Percentiles rank a stretch among this genome's conserved stretches.
Evolutionary conservation across 2,113 vertebrate species (phyloP).

Genomic region (Picathartes gymnocephalus): DNA sequence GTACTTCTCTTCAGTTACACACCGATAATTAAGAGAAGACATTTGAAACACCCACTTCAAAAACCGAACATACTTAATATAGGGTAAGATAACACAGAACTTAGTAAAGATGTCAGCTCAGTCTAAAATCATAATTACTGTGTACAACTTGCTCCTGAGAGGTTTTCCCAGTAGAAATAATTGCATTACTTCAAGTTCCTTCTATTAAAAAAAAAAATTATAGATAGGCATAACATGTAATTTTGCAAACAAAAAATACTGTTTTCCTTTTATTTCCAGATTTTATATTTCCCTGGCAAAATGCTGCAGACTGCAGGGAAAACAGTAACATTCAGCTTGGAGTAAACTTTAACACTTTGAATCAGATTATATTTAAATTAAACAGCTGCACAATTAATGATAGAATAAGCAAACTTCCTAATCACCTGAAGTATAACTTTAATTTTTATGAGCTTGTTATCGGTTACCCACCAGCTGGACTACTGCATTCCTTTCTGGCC

Average conservation of each 20-base stretch:
- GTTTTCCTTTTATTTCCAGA: conserved; percentile 55
- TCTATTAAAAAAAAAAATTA: conserved; percentile 63
- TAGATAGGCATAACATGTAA: conserved; percentile 61
- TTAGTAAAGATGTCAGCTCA: conserved; percentile 63
- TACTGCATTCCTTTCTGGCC: neutral
- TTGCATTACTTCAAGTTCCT: conserved; percentile 59
- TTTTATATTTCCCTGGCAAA: conserved; percentile 56
- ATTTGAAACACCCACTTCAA: conserved; percentile 73
- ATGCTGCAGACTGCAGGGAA: conserved; percentile 44
- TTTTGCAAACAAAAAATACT: conserved; percentile 62
- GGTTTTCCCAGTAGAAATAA: conserved; percentile 62
- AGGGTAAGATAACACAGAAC: conserved; percentile 64
- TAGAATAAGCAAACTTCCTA: conserved; percentile 51
- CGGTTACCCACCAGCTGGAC: conserved; percentile 46
- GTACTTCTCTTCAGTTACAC: conserved; percentile 52
- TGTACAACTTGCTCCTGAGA: conserved; percentile 53
- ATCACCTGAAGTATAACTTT: conserved; percentile 51
- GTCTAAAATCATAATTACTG: conserved; percentile 72
- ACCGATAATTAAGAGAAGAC: conserved; percentile 71
- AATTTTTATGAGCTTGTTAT: conserved; percentile 39
- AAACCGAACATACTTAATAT: conserved; percentile 61
- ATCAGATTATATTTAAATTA: conserved; percentile 65
- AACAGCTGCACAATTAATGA: conserved; percentile 58
- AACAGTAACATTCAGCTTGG: conserved; percentile 19
- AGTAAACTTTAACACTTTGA: conserved; percentile 38